Percentiles rank a stretch among this genome's conserved stretches.
Conservation (phyloP, 2,888 invertebrate genomes). For the Agrotis segetum region DNA sequence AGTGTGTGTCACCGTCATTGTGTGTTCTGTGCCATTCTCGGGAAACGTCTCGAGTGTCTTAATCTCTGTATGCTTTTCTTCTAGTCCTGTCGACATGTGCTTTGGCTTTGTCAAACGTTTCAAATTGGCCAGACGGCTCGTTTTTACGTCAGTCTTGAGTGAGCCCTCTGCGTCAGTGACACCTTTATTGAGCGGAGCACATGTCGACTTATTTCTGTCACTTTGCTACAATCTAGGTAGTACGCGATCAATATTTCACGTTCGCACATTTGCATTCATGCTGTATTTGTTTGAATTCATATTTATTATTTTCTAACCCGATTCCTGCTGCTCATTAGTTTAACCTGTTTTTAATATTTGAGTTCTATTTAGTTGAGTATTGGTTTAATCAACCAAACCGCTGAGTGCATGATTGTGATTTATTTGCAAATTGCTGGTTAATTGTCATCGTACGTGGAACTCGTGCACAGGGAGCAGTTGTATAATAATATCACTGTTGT, state of each 20-base stretch:
- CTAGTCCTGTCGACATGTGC: slow-evolving; percentile 61
- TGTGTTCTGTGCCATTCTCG: slow-evolving; percentile 65
- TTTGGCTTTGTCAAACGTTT: slow-evolving; percentile 48
- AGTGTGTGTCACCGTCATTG: slow-evolving; percentile 61
- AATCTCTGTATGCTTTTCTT: slow-evolving; percentile 64
- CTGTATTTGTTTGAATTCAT: slow-evolving; percentile 29
- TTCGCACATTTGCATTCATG: slow-evolving; percentile 34
- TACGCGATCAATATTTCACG: slow-evolving; percentile 36
- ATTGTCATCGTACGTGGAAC: slow-evolving; percentile 19
- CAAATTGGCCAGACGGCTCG: slow-evolving; percentile 23
- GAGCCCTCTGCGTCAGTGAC: slow-evolving; percentile 13
- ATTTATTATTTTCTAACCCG: slow-evolving; percentile 25
- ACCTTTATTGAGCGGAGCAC: slow-evolving; percentile 52
- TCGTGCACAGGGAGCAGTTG: slow-evolving; percentile 21
- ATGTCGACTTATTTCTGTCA: slow-evolving; percentile 58
- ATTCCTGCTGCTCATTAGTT: slow-evolving; percentile 23
- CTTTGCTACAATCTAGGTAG: slow-evolving; percentile 49
- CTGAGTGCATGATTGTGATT: slow-evolving; percentile 40
- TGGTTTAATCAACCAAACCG: slow-evolving; percentile 21
- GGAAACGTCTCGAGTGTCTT: slow-evolving; percentile 60
- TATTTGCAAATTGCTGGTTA: slow-evolving; percentile 17
- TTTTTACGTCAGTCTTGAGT: slow-evolving; percentile 18
- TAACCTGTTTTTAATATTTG: slow-evolving; percentile 20
- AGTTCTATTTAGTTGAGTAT: slow-evolving; percentile 21
- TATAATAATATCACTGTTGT: slow-evolving; percentile 49